Base-by-base conservation (phyloP, 2,113 vertebrate species). In the Macrotus californicus region DNA sequence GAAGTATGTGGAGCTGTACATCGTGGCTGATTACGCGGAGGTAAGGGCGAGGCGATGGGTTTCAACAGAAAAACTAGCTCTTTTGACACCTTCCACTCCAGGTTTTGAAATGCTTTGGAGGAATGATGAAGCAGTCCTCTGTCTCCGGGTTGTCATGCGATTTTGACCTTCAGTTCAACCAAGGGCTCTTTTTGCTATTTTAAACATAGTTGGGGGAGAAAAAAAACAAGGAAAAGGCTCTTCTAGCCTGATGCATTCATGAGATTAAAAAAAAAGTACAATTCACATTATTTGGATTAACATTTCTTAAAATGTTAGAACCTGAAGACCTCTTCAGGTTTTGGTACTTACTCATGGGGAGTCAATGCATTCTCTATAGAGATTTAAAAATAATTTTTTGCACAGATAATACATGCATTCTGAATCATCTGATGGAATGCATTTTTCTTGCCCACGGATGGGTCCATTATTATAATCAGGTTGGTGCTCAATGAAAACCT, bases 21-120 rank as follows among this genome's bases (percentile, higher is more conserved):
- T 99, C 0, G 99, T 99, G 89, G 99, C 99, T 72, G 99, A 99
- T 98, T 98, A 99, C 41, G 98, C 99, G 9, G 99, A 99, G 99
- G 99, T 99, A 98, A 99, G 98, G 73, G 82, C 5, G 1, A 41
- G 48, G 34, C 3, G 4, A 0, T 41, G 75, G 48, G 29, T 46
- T 61, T 59, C 24, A 52, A 59, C 43, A 50, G 43, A 64, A 76
- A 81, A 73, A 22, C 31, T 26, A 24, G 11, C 73, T 93, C 22
- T 80, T 67, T 83, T 21, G 41, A 39, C 0, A 10, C 39, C 29
- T 43, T 67, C 46, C 19, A 0, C 46, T 70, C n/a, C n/a, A 85
- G 48, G 34, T 52, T 86, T 70, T 2, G 0, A 6, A 2, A 34
- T 43, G 15, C 64, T 79, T 11, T 66, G 82, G 86, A 59, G 61